These are phyloP conservation scores for Rhagonycha fulva DNA, from an alignment of 2,888 invertebrate species.

Conservation along the genomic window DNA sequence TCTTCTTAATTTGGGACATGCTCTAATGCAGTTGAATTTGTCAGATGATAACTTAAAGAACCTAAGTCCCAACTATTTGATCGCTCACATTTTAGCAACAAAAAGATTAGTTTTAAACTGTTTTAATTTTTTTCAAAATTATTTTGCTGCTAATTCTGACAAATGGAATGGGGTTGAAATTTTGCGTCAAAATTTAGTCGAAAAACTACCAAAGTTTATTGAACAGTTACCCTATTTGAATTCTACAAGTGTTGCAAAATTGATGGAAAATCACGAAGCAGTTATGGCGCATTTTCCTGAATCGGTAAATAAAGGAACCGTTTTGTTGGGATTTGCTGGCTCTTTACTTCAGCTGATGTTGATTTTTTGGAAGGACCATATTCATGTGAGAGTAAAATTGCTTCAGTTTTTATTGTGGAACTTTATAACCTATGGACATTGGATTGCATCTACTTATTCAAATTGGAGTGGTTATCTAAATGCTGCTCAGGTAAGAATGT, in stretches of 20 bases:
- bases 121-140: background rate
- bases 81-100: background rate
- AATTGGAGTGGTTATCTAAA: background rate
- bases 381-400: background rate
- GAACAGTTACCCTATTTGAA: background rate
- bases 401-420: slow-evolving; percentile 1
- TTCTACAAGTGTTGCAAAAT: background rate
- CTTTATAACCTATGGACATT: background rate
- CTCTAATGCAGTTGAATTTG: slow-evolving; percentile 9
- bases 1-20: slow-evolving; percentile 18
- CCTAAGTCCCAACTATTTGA: slow-evolving; percentile 1
- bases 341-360: slow-evolving; percentile 35
- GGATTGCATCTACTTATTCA: background rate
- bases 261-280: background rate
- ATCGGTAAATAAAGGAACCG: slow-evolving; percentile 21
- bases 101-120: background rate
- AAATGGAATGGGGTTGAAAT: background rate
- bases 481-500: slow-evolving; percentile 2
- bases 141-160: background rate
- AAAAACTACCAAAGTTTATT: background rate
- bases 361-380: background rate
- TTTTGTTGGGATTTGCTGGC: slow-evolving; percentile 32
- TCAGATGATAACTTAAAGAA: slow-evolving; percentile 10
- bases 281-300: slow-evolving; percentile 9
- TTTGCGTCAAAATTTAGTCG: background rate